Percentiles rank a stretch among this genome's conserved stretches.
phyloP scores from a whole-genome alignment of 2,113 vertebrate species.

The Mesembrinibis cayennensis region DNA sequence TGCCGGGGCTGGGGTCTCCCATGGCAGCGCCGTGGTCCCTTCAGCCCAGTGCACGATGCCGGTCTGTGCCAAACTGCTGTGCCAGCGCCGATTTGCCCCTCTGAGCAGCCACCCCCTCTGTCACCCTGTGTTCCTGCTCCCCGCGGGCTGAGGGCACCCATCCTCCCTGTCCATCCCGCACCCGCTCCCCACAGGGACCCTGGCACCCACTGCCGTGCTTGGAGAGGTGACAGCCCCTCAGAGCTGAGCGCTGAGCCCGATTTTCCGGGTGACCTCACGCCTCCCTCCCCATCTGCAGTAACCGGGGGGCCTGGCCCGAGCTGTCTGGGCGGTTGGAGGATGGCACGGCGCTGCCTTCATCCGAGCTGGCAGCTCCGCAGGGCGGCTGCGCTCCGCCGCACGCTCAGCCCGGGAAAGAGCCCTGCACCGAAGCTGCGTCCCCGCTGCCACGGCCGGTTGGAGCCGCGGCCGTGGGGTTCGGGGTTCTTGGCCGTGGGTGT shows the following conservation, averaged over 20 bases:
- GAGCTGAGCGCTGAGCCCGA: background rate
- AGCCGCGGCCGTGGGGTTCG: rapidly evolving
- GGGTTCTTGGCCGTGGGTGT: background rate
- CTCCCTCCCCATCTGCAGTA: background rate
- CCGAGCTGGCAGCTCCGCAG: conserved; percentile 29
- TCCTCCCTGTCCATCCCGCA: background rate
- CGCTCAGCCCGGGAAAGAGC: background rate
- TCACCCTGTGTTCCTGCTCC: background rate
- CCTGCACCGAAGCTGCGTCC: background rate
- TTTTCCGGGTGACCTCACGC: background rate
- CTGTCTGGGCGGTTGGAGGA: conserved; percentile 13
- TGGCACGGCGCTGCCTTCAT: background rate
- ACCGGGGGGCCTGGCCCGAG: background rate
- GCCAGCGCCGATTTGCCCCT: background rate
- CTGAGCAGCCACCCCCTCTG: background rate
- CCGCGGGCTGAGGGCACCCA: background rate
- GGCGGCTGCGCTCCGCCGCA: background rate
- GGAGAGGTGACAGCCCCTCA: background rate
- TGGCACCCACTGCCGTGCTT: rapidly evolving
- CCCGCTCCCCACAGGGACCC: background rate
- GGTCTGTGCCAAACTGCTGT: background rate
- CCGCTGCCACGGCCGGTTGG: rapidly evolving
- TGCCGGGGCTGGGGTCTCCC: background rate
- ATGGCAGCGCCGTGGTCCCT: background rate
- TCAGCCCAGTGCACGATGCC: background rate